Evolutionary conservation across 2,797 vertebrate genomes (phyloP).

Genomic region (Emys orbicularis): DNA sequence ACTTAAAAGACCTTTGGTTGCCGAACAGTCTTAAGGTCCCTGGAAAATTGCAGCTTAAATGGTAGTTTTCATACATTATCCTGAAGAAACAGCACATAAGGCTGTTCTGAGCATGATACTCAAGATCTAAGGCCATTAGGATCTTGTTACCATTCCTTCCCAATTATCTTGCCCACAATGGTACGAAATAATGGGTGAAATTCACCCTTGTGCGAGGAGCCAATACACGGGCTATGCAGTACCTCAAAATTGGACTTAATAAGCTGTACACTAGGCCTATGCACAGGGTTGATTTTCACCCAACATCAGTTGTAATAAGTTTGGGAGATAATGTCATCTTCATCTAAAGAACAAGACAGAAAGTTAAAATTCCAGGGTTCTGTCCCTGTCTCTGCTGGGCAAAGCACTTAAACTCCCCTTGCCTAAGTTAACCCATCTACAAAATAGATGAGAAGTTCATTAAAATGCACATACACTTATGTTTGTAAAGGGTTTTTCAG

Average conservation of each 20-base stretch:
- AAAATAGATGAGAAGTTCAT: background rate
- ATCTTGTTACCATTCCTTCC: background rate
- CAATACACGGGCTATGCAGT: conserved; percentile 31
- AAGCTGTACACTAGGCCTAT: background rate
- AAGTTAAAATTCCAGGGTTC: background rate
- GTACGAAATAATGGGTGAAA: conserved; percentile 8
- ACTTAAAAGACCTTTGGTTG: background rate
- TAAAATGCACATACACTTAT: too few relatives aligned
- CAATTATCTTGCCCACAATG: background rate
- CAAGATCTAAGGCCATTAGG: background rate
- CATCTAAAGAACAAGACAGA: background rate
- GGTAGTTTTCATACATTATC: background rate
- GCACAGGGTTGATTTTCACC: conserved; percentile 20
- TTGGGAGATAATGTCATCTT: conserved; percentile 10
- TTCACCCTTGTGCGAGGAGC: conserved; percentile 34
- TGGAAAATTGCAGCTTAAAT: background rate
- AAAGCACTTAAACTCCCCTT: background rate
- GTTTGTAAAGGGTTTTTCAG: background rate
- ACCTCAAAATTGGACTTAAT: conserved; percentile 20
- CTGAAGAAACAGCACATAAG: background rate
- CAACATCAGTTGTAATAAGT: background rate
- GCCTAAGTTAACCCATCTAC: background rate
- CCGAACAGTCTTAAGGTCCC: background rate
- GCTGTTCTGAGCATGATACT: background rate
- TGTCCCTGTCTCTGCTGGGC: background rate